A percentile compares a stretch with the other conserved stretches of the same genome.
phyloP scores from a whole-genome alignment of 2,888 invertebrate genomes.

The Galeopsomyia nigrocyanea region DNA sequence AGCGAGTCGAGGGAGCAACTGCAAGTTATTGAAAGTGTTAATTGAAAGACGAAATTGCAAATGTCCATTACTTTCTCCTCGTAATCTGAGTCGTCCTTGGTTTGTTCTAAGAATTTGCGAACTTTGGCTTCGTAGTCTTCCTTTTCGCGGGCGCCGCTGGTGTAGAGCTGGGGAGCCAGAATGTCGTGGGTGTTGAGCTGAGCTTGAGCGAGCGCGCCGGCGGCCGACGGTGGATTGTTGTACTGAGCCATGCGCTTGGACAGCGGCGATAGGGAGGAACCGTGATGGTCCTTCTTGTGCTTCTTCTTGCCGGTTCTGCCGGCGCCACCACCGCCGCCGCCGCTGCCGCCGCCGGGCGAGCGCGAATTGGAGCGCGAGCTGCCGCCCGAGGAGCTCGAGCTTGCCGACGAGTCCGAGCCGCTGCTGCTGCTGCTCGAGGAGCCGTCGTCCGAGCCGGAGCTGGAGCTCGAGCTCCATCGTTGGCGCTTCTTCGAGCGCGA shows the following conservation, averaged over 20 bases:
- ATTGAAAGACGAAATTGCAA: slow-evolving; percentile 10
- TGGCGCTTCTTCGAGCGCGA: slow-evolving; percentile 66
- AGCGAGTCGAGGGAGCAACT: no score
- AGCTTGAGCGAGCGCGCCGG: slow-evolving; percentile 58
- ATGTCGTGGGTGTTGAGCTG: slow-evolving; percentile 65
- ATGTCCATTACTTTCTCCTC: slow-evolving; percentile 76
- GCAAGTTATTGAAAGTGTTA: no score
- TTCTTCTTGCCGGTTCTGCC: slow-evolving; percentile 57
- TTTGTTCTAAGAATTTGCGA: slow-evolving; percentile 81
- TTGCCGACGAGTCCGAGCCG: slow-evolving; percentile 65
- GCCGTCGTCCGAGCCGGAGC: slow-evolving; percentile 70
- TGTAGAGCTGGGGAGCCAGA: slow-evolving; percentile 67
- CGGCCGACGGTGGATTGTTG: slow-evolving; percentile 78
- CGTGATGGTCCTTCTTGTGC: slow-evolving; percentile 75
- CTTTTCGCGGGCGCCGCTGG: slow-evolving; percentile 67
- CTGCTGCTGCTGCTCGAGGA: slow-evolving; percentile 75
- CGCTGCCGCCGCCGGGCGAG: no score
- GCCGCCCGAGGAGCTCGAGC: slow-evolving; percentile 72
- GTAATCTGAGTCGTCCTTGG: slow-evolving; percentile 87
- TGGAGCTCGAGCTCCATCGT: slow-evolving; percentile 73
- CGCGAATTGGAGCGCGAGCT: slow-evolving; percentile 64
- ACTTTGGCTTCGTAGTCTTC: slow-evolving; percentile 78
- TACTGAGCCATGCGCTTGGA: slow-evolving; percentile 88
- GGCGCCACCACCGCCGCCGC: no score
- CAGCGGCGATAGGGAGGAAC: slow-evolving; percentile 83